Percentiles rank a stretch among this genome's conserved stretches.
Evolutionary conservation across 2,113 vertebrate species (phyloP).

Genomic region (Elephantulus edwardii): DNA sequence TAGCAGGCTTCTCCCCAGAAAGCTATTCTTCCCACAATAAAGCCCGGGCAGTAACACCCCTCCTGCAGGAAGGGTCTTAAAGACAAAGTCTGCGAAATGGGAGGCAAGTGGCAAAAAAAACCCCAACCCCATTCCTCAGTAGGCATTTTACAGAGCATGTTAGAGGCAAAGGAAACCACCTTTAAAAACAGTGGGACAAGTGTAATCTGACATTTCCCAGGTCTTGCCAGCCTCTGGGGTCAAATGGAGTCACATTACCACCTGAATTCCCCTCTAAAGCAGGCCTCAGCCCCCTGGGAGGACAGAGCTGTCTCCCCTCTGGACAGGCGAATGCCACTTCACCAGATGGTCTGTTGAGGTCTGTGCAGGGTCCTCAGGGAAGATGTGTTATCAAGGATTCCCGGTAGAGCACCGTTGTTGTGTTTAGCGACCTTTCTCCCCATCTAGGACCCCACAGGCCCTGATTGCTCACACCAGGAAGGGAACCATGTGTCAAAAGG

Average conservation of each 20-base stretch:
- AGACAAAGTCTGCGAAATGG: background rate
- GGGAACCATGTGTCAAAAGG: background rate
- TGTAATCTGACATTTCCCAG: slow-evolving; percentile 42
- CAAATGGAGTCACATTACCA: slow-evolving; percentile 18
- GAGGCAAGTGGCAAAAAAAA: background rate
- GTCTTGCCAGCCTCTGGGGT: slow-evolving; percentile 27
- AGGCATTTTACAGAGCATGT: background rate
- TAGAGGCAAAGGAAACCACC: background rate
- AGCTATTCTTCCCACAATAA: background rate
- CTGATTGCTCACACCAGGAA: background rate
- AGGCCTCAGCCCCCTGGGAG: background rate
- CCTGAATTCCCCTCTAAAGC: background rate
- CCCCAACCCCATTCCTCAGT: background rate
- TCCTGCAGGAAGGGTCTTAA: background rate
- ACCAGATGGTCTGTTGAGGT: background rate
- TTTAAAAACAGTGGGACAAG: background rate
- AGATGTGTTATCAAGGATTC: background rate
- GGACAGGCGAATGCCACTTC: background rate
- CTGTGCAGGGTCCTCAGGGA: background rate
- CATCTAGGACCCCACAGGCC: background rate
- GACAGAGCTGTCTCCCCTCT: background rate
- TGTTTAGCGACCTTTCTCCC: background rate
- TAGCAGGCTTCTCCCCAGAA: no score
- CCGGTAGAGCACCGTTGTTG: background rate
- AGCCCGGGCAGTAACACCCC: background rate